Percentiles rank a stretch among this genome's conserved stretches.
Conservation (phyloP, 2,113 vertebrate species). For the Meriones unguiculatus region DNA sequence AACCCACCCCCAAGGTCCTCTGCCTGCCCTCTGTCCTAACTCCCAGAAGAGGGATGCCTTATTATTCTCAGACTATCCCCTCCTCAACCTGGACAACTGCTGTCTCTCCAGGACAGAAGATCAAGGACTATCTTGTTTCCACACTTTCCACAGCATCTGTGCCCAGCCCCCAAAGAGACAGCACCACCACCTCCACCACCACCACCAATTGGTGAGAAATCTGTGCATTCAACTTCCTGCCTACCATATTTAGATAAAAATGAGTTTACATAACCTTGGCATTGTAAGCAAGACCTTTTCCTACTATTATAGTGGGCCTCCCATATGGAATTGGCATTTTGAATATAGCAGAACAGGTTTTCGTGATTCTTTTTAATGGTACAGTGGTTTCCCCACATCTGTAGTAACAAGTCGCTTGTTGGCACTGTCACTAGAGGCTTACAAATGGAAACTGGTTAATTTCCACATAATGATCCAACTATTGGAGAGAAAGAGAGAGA, state of each 20-base stretch:
- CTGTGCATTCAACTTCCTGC: not conserved
- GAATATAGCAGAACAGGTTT: not conserved
- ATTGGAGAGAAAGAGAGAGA: constrained; percentile 37
- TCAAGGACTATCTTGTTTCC: not conserved
- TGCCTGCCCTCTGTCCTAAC: not conserved
- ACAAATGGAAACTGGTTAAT: constrained; percentile 14
- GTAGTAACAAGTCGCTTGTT: constrained; percentile 51
- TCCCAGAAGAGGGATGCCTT: not conserved
- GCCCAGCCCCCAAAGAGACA: not conserved
- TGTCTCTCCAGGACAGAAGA: not conserved
- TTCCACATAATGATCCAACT: constrained; percentile 44
- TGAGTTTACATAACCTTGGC: not conserved
- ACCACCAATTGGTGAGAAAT: not conserved
- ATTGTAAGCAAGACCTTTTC: not conserved
- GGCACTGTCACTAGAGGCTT: constrained; percentile 17
- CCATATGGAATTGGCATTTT: not conserved
- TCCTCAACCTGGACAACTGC: not conserved
- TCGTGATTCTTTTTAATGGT: constrained; percentile 53
- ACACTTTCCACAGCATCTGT: not conserved
- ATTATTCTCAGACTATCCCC: not conserved
- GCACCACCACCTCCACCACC: not conserved
- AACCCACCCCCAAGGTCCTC: not conserved
- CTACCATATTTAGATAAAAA: not conserved
- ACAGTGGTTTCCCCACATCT: not conserved
- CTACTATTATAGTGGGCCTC: not conserved